Evolutionary conservation across 2,797 vertebrate genomes (phyloP), one percentile per base, ranked within the genome.

Genomic region (Gymnoscopelus braueri): DNA sequence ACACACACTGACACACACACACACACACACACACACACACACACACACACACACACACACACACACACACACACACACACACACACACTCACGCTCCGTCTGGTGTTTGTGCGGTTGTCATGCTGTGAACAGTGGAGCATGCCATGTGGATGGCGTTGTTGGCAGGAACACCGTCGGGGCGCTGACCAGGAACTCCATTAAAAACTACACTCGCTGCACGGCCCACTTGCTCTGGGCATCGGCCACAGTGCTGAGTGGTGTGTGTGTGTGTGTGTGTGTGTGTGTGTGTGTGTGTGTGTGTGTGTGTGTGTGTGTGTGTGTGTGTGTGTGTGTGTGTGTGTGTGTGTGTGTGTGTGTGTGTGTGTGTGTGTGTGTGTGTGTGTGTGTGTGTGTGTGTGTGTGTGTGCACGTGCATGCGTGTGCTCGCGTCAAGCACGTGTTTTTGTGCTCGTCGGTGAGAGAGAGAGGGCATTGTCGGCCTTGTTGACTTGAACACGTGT

Each of bases 111-210:
- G 58, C 58, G 59, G 57, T 19, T 35, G 19, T 66, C 32, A 32
- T 74, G 63, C 66, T 56, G 65, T 13, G 66, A 63, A 78, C 54
- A 53, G 71, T 51, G 55, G 63, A 85, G 78, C 73, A 72, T 77
- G 84, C 61, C 63, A 60, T 63, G 72, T 68, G 75, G 84, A 85
- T 81, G 84, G 76, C 35, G 49, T 62, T 80, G 67, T 75, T 88
- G 82, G 75, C 84, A 80, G 78, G 60, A 68, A 74, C 74, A 44
- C 23, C 47, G 5, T 32, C 9, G 58, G 75, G 26, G 67, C 80
- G 57, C 65, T 84, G 83, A 87, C 81, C 84, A 64, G 69, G 80
- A 86, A 83, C 79, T 86, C 83, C 75, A 86, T 88, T 90, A 87
- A 86, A 83, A 65, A 67, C 62, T 54, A 65, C 71, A 65, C 68